Percentiles rank a stretch among this genome's conserved stretches.
These are phyloP conservation scores for Serinus canaria DNA, from an alignment of 2,113 vertebrate species.

Conservation along the genomic window DNA sequence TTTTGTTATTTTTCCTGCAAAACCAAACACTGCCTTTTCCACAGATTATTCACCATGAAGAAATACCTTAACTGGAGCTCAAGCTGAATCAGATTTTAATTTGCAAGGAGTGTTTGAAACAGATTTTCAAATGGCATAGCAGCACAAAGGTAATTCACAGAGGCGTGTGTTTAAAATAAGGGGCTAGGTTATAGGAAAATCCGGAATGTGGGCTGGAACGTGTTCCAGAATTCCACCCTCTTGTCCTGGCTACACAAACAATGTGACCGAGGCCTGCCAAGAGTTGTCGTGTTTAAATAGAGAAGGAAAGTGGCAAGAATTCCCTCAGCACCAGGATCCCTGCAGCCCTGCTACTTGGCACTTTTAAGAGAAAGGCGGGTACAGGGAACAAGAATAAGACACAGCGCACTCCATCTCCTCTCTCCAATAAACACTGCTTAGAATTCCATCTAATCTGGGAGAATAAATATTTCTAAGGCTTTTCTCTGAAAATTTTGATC, in stretches of 20 bases:
- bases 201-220: constrained; percentile 58
- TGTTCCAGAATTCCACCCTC: constrained; percentile 66
- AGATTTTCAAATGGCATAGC: constrained; percentile 43
- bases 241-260: constrained; percentile 67
- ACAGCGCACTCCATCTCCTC: constrained; percentile 30
- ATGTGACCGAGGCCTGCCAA: constrained; percentile 57
- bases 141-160: constrained; percentile 59
- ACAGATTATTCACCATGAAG: constrained; percentile 7
- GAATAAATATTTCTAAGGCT: constrained; percentile 42
- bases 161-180: constrained; percentile 62
- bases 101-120: constrained; percentile 24
- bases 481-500: neutral
- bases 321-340: constrained; percentile 41
- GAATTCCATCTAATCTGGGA: constrained; percentile 3
- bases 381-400: constrained; percentile 42
- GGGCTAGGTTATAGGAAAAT: constrained; percentile 63
- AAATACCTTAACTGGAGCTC: constrained; percentile 25
- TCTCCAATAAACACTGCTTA: constrained; percentile 22
- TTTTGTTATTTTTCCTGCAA: neutral
- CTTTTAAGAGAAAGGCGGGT: constrained; percentile 12
- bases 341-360: constrained; percentile 32
- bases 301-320: constrained; percentile 63
- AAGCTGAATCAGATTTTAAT: constrained; percentile 33
- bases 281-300: constrained; percentile 58
- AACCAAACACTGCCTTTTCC: neutral